phyloP scores from a whole-genome alignment of 2,888 invertebrate genomes.

The Ochropacha duplaris region DNA sequence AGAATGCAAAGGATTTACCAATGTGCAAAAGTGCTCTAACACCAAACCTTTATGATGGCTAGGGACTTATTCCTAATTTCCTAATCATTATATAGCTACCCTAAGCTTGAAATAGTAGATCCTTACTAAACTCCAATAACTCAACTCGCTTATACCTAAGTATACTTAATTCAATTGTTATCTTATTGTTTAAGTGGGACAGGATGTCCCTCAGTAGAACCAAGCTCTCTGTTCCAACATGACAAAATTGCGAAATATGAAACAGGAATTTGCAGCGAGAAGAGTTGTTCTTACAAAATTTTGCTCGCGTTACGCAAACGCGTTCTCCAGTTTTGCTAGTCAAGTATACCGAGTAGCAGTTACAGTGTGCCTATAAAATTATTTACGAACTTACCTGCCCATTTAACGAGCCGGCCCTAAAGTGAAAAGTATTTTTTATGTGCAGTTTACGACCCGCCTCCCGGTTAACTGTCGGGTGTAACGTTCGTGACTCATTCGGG shows the following conservation, averaged over 20 bases:
- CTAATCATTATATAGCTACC: no score
- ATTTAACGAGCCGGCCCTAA: slow-evolving; percentile 57
- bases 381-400: slow-evolving; percentile 65
- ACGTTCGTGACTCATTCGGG: slow-evolving; percentile 22
- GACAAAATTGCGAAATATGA: background rate
- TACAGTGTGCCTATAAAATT: slow-evolving; percentile 50
- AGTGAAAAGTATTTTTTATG: slow-evolving; percentile 69
- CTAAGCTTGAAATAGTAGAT: no score
- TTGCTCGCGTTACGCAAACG: background rate
- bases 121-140: no score
- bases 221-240: no score
- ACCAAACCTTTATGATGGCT: no score
- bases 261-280: background rate
- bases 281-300: background rate
- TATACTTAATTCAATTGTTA: no score
- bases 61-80: no score
- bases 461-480: slow-evolving; percentile 18
- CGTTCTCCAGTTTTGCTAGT: background rate
- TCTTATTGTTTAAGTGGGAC: no score
- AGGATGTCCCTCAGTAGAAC: no score
- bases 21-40: no score
- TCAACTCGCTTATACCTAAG: no score
- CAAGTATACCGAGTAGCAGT: slow-evolving; percentile 24
- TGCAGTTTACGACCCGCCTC: slow-evolving; percentile 47
- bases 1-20: no score